phyloP scores from a whole-genome alignment of 2,888 invertebrate species.

The Rotaria magnacalcarata region DNA sequence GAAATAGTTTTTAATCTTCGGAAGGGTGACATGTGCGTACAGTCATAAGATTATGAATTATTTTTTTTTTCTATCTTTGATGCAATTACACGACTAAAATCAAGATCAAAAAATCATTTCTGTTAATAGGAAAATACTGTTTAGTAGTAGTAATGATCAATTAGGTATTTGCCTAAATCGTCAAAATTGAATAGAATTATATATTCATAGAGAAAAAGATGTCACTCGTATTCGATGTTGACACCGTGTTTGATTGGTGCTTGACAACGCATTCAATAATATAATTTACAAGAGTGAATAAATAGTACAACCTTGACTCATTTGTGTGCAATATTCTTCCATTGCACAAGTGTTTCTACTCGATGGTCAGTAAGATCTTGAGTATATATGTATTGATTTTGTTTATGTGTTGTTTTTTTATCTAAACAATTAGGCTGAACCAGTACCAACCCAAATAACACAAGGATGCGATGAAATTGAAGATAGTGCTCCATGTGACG shows the following conservation, averaged over 20 bases:
- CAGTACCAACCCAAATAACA: background rate
- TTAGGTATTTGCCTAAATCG: no score
- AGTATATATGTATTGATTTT: background rate
- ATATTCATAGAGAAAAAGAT: background rate
- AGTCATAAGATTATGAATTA: no score
- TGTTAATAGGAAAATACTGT: no score
- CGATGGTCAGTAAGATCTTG: background rate
- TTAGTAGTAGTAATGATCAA: no score
- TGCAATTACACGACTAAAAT: no score
- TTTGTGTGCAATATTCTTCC: background rate
- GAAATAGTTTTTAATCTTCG: no score
- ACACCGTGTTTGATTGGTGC: background rate
- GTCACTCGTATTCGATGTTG: background rate
- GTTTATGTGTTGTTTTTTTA: background rate
- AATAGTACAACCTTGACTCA: background rate
- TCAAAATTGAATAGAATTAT: no score
- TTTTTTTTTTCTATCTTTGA: no score
- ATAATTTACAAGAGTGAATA: background rate
- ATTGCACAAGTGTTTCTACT: background rate
- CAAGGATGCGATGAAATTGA: background rate
- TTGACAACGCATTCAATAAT: no score
- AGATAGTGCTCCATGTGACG: background rate
- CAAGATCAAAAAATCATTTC: no score
- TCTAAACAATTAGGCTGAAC: background rate
- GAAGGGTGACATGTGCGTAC: no score